A percentile compares a stretch with the other conserved stretches of the same genome.
Conservation (phyloP, 2,888 invertebrate species). For the Pachymerium ferrugineum region DNA sequence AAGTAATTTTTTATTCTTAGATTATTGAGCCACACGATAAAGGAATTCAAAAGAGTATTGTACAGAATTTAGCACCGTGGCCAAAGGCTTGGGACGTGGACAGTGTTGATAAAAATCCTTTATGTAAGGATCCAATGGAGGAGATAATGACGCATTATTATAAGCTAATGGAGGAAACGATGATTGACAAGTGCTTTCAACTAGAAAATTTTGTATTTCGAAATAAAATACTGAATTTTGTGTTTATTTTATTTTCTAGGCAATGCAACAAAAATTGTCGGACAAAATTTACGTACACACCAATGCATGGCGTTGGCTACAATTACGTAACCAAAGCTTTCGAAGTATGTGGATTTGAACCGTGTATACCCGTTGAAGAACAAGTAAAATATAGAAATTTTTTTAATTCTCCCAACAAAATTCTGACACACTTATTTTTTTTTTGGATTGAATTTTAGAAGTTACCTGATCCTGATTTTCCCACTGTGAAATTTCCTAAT, state of each 20-base stretch:
- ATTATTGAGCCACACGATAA: conserved; percentile 88
- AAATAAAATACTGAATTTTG: neutral
- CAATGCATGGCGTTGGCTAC: conserved; percentile 97
- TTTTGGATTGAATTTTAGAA: conserved; percentile 57
- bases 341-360: conserved; percentile 61
- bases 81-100: conserved; percentile 70
- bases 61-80: conserved; percentile 69
- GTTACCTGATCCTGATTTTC: conserved; percentile 90
- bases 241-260: conserved; percentile 24
- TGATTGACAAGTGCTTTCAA: conserved; percentile 51
- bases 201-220: neutral
- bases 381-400: conserved; percentile 51
- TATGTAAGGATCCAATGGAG: conserved; percentile 63
- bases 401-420: conserved; percentile 25
- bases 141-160: conserved; percentile 66
- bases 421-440: conserved; percentile 28
- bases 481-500: conserved; percentile 95
- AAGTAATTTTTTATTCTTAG: conserved; percentile 48
- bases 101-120: conserved; percentile 53
- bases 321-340: conserved; percentile 70
- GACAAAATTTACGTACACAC: conserved; percentile 73
- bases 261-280: conserved; percentile 52
- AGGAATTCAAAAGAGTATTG: conserved; percentile 71
- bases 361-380: conserved; percentile 48
- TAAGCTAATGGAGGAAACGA: conserved; percentile 53